A percentile compares a stretch with the other conserved stretches of the same genome.
Conservation (phyloP, 2,113 vertebrate genomes). For the Dolichallabes microphthalmus region DNA sequence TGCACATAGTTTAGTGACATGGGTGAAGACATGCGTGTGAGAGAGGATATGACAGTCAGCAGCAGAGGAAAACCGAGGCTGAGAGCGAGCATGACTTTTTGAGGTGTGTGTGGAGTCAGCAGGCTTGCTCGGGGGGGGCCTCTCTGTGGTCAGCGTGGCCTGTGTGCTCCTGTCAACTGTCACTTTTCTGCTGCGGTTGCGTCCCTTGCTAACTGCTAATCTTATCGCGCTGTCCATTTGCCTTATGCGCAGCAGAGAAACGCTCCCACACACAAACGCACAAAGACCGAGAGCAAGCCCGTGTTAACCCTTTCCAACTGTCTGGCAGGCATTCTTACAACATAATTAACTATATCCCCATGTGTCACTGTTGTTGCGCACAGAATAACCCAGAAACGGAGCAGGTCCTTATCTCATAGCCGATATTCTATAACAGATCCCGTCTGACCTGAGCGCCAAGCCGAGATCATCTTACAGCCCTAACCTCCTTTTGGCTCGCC, state of each 20-base stretch:
- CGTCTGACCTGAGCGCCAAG: constrained; percentile 1
- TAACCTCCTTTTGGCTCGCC: constrained; percentile 60
- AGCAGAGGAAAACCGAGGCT: not conserved
- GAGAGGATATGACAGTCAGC: not conserved
- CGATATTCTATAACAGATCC: not conserved
- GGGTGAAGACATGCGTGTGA: not conserved
- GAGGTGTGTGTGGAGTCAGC: not conserved
- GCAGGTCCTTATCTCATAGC: constrained; percentile 10
- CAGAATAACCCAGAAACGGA: constrained; percentile 6
- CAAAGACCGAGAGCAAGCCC: not conserved
- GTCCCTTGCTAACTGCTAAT: constrained; percentile 64
- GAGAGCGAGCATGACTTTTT: not conserved
- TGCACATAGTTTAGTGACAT: not conserved
- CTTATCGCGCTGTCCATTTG: constrained; percentile 65
- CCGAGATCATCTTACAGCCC: constrained; percentile 34
- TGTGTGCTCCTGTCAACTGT: constrained; percentile 60
- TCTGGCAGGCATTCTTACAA: not conserved
- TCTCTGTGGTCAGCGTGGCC: constrained; percentile 44
- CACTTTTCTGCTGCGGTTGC: constrained; percentile 58
- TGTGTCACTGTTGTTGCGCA: not conserved
- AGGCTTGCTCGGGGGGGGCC: constrained; percentile 20
- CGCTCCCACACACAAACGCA: not conserved
- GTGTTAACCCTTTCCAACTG: constrained; percentile 45
- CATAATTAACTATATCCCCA: not conserved
- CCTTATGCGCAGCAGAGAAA: constrained; percentile 50